phyloP scores from a whole-genome alignment of 2,797 vertebrate species.

The Mormyrus hasselquistii region DNA sequence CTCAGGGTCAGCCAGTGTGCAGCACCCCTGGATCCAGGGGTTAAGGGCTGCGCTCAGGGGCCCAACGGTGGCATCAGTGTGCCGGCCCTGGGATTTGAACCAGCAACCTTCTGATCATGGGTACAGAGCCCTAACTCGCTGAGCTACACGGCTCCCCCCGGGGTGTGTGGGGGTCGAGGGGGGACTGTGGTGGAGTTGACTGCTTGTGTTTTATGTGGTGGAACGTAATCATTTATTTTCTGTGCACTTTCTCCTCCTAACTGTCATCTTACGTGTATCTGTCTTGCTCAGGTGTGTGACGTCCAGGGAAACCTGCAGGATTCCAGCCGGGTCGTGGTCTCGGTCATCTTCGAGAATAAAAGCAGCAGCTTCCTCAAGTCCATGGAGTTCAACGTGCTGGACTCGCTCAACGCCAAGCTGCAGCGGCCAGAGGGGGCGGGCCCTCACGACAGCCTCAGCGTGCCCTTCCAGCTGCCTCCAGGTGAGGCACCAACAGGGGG shows the following conservation, averaged over 20 bases:
- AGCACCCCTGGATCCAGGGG: background rate
- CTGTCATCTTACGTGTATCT: background rate
- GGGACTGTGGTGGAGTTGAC: background rate
- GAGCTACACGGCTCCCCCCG: background rate
- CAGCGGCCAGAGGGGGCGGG: slow-evolving; percentile 83
- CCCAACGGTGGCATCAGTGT: background rate
- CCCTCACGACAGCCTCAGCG: slow-evolving; percentile 81
- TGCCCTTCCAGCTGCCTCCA: slow-evolving; percentile 96
- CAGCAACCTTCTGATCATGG: background rate
- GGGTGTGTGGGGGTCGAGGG: background rate
- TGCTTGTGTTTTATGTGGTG: background rate
- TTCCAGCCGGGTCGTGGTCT: slow-evolving; percentile 89
- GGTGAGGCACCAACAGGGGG: slow-evolving; percentile 54
- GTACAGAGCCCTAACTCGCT: background rate
- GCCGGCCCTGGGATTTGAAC: background rate
- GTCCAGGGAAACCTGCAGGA: slow-evolving; percentile 93
- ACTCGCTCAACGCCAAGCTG: slow-evolving; percentile 93
- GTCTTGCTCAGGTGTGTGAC: slow-evolving; percentile 71
- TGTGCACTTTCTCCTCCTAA: background rate
- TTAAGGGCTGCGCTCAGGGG: background rate
- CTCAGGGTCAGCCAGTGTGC: background rate
- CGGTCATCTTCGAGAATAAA: slow-evolving; percentile 92
- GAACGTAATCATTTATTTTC: background rate
- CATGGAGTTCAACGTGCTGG: slow-evolving; percentile 94
- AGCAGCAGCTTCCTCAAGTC: slow-evolving; percentile 85